Base-by-base conservation (phyloP, 2,888 invertebrate species). In the Cataglyphis albicans region DNA sequence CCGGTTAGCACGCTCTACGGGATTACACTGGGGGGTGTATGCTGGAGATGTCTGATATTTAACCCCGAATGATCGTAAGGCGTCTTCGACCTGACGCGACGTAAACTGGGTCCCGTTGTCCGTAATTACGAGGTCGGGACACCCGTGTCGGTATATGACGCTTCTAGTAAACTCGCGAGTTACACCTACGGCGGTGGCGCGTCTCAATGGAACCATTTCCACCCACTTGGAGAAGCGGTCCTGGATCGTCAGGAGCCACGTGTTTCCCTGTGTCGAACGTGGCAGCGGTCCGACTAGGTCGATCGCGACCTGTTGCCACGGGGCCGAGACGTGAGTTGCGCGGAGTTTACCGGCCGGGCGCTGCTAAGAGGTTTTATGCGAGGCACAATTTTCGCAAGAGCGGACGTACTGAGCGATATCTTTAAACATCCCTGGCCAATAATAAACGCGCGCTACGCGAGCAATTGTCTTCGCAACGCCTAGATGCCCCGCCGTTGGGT, bases 401-500 rank as follows among this genome's bases (percentile, higher is more conserved):
- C 32, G 32, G 2, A 41, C 41, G 10, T 41, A 41, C 0, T 3
- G 41, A 1, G 41, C 41, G 1, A 44, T 84, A 10, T 90, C 87
- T 0, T 70, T 78, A n/a, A 91, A 38, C 92, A 94, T 91, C 0
- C 90, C 90, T 5, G 70, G 81, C 91, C 91, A 93, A 72, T 84
- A 92, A 55, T 91, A 92, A 0, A 89, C 59, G 0, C 35, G n/a
- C 0, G 72, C 4, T 18, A 92, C 90, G 25, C 87, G 72, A 9
- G 84, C 38, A 0, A 85, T 29, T 94, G 0, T 84, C 63, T 0
- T 0, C 91, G 87, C 6, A 82, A 0, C 91, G 87, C 6, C 83
- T 64, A 81, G 92, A 91, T 95, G 95, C 95, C 1, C 9, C 1
- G 38, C 25, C 25, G 25, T 95, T 95, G 21, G 94, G 84, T 91